Conservation (phyloP, 2,113 vertebrate genomes). For the Cathartes aura region DNA sequence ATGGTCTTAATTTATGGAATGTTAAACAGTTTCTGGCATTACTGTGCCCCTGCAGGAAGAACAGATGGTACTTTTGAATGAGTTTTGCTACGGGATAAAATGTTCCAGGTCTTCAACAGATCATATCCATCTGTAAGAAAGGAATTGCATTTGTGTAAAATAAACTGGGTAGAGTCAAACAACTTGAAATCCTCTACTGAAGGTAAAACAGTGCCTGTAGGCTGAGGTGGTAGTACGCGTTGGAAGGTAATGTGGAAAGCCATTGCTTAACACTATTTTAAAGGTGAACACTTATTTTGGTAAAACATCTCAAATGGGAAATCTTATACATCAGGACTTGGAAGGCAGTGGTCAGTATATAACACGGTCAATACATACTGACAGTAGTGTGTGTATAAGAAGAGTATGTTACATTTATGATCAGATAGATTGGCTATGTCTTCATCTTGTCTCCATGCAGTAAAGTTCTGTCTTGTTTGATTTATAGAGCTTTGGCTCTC, state of each 20-base stretch:
- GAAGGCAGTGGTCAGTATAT: background rate
- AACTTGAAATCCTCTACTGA: background rate
- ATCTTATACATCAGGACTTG: background rate
- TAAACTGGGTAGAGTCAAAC: slow-evolving; percentile 15
- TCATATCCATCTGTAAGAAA: slow-evolving; percentile 49
- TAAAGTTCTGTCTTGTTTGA: background rate
- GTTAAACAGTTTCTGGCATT: slow-evolving; percentile 53
- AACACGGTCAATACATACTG: background rate
- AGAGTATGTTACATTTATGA: background rate
- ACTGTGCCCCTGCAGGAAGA: slow-evolving; percentile 59
- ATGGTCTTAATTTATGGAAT: slow-evolving; percentile 63
- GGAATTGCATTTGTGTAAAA: slow-evolving; percentile 20
- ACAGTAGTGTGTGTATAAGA: background rate
- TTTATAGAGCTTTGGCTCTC: background rate
- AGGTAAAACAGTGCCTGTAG: background rate
- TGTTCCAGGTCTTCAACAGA: slow-evolving; percentile 54
- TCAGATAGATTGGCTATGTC: background rate
- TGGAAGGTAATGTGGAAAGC: background rate
- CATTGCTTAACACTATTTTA: background rate
- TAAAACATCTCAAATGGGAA: background rate
- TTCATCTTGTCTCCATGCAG: background rate
- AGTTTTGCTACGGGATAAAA: slow-evolving; percentile 55
- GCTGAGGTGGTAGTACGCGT: background rate
- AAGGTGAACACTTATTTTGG: background rate
- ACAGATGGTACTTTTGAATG: slow-evolving; percentile 67